Base-by-base conservation (phyloP, 2,888 invertebrate genomes). In the Papilio gigon region DNA sequence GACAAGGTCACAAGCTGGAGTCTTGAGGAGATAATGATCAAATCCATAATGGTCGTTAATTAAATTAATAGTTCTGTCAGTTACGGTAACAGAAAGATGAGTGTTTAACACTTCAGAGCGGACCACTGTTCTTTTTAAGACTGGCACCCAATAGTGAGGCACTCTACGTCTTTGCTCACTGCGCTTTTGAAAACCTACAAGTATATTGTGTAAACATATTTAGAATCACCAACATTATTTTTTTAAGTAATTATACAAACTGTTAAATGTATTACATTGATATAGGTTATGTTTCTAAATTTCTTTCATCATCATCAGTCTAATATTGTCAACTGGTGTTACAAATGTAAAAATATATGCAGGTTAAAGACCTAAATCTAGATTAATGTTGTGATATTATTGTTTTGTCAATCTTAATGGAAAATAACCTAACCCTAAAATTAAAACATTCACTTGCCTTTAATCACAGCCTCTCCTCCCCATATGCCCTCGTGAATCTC, bases 401-500 rank as follows among this genome's bases (percentile, higher is more conserved):
- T 12, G 22, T 22, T 20, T 22, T 17, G 9, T n/a, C 14, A 20
- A 5, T 20, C 20, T 42, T 8, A 20, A 44, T 9, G 20, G 0
- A 8, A 53, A 6, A 5, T 53, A 53, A 53, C 50, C 25, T 53
- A 30, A 30, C 6, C 25, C 1, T 27, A 27, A 14, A 30, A 25
- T 6, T 14, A 40, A 40, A 58, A 30, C 4, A 47, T 11, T 27
- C 33, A 69, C 22, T 60, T 72, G 89, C 92, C 99, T 92, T 97
- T 96, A 25, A 99, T 91, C 0, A 99, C 93, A 37, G 95, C 97
- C 92, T 99, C 99, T 9, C 99, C 99, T 72, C 98, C 99, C 99
- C 99, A 99, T 73, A 99, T 92, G 37, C 98, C 98, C 56, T 94
- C 80, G 82, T 98, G 92, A 67, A 95, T 92, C 89, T 99, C 97